Base-by-base conservation (phyloP, 2,888 invertebrate species). In the Eupithecia dodoneata region DNA sequence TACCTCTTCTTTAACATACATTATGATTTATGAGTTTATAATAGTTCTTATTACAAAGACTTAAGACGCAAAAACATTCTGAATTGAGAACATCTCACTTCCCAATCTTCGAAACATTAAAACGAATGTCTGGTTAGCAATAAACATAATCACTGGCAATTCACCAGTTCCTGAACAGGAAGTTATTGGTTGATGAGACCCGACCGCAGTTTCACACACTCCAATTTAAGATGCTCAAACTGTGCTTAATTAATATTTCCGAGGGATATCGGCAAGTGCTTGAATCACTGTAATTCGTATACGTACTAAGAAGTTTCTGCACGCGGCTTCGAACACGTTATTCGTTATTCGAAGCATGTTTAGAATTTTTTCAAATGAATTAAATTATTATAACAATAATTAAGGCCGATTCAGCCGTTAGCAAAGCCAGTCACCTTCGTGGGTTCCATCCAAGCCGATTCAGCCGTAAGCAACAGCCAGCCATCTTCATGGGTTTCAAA, bases 141-240 rank as follows among this genome's bases (percentile, higher is more conserved):
- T 91, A 91, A 91, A 91, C 89, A 84, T 87, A 47, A 88, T 90
- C 89, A 83, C 85, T 87, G 84, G 74, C 80, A 72, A 80, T 85
- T 84, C 81, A 84, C 84, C 83, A 85, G 83, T 84, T 83, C 83
- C 83, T 80, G 81, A 77, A 80, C 90, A 89, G 90, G 91, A 91
- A 88, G 89, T 90, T 87, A 87, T 85, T 76, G 77, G 76, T 81
- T 81, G 80, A 83, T 85, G 83, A 77, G 78, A 78, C 76, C 72
- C 70, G 76, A 72, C 74, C 75, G 78, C 74, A 80, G 73, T 78
- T 83, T 83, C 83, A 83, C 83, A 83, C 83, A 81, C 77, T 81
- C 77, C 75, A 74, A 79, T 81, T 81, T 76, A 74, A 76, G 73
- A 72, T 66, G 71, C 44, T 74, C 71, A 45, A 79, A 76, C 79